Conservation (phyloP, 1,140 invertebrate species). For the Drosophila mauritiana region DNA sequence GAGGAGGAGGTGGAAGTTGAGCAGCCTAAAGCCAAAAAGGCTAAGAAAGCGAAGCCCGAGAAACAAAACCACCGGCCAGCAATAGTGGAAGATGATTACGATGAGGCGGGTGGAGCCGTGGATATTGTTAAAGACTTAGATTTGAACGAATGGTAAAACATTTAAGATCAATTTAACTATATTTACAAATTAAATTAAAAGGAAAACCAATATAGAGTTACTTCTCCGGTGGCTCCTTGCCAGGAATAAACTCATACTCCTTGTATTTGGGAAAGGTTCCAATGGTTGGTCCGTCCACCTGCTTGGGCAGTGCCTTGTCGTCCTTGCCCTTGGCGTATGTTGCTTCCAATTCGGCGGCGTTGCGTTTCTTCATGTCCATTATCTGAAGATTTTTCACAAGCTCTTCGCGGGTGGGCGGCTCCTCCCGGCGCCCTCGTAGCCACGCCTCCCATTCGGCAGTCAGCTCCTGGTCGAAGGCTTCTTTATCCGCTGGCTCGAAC, state of each 20-base stretch:
- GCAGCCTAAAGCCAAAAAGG: constrained; percentile 56
- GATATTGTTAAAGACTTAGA: constrained; percentile 86
- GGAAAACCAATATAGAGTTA: constrained; percentile 12
- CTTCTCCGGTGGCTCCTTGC: constrained; percentile 64
- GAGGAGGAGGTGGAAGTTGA: constrained; percentile 68
- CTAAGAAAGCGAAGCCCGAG: constrained; percentile 18
- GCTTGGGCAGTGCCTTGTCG: constrained; percentile 74
- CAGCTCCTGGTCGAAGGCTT: constrained; percentile 88
- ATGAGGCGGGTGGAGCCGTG: constrained; percentile 85
- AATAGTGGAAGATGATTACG: constrained; percentile 80
- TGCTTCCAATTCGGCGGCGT: constrained; percentile 89
- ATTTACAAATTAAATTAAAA: constrained; percentile 57
- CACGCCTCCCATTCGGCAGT: constrained; percentile 94
- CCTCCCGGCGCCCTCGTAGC: constrained; percentile 87
- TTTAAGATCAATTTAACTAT: constrained; percentile 56
- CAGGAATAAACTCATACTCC: constrained; percentile 82
- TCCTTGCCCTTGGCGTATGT: constrained; percentile 83
- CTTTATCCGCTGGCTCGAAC: constrained; percentile 88
- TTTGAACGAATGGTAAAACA: constrained; percentile 86
- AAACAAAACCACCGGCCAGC: constrained; percentile 20
- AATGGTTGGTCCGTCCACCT: constrained; percentile 69
- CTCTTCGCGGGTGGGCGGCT: constrained; percentile 90
- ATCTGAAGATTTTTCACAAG: constrained; percentile 89
- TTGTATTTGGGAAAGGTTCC: constrained; percentile 80
- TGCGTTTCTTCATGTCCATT: constrained; percentile 89